Evolutionary conservation across 2,888 invertebrate species (phyloP), one percentile per base, ranked within the genome.

Genomic region (Chymomyza procnemis): DNA sequence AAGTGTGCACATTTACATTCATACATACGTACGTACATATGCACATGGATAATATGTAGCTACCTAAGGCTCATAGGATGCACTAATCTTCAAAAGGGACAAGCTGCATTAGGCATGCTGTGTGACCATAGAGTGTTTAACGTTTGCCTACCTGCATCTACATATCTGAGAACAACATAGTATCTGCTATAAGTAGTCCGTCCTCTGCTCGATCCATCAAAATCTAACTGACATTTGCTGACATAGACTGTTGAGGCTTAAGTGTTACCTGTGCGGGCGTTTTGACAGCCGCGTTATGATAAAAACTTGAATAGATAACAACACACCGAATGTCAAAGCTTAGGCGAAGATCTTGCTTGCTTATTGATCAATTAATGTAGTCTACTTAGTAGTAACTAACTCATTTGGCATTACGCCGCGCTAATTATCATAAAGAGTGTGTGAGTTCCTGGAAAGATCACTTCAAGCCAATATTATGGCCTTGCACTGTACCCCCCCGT

Each of bases 51-150:
- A 41, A 41, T 41, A 8, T n/a, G 14, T 50, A 50, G n/a, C 16
- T 19, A 48, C n/a, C 48, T 48, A 48, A 48, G 4, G n/a, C n/a
- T n/a, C 50, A 14, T 50, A 50, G 18, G 59, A 60, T 34, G 52
- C n/a, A 19, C 64, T 80, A 80, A 80, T 80, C 80, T 80, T 73
- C 58, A 73, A 71, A 80, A 73, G 70, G 83, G 83, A 79, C 75
- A 47, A 66, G 75, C 80, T 41, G 12, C 34, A 80, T 80, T 80
- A 76, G 80, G 26, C 66, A 83, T 73, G 80, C 74, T 68, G 22
- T 30, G 68, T 1, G 16, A 18, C 18, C 16, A 8, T 16, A 8
- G 50, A 50, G 50, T 50, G 2, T 50, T 19, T 18, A 4, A 3
- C 50, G 19, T 18, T 6, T 50, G 6, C 50, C 50, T 50, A 18